Evolutionary conservation across 1,140 invertebrate species (phyloP).

Genomic region (Achroia grisella): DNA sequence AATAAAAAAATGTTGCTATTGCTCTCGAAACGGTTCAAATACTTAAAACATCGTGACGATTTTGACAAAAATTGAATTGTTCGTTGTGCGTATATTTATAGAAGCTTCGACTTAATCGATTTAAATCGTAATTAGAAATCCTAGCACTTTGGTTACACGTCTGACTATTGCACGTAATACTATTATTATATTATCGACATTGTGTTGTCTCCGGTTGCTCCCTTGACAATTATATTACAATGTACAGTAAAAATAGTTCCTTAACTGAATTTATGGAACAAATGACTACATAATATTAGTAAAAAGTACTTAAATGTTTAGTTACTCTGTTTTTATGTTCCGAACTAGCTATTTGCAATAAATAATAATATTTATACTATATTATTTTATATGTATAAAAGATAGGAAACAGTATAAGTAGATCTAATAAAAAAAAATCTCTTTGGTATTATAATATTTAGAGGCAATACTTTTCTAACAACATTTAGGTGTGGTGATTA

Average conservation of each 20-base stretch:
- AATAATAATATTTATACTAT: conserved; percentile 53
- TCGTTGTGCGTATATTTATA: conserved; percentile 50
- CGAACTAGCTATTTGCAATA: conserved; percentile 35
- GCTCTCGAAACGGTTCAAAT: conserved; percentile 16
- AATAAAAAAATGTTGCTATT: conserved; percentile 31
- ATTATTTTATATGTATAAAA: conserved; percentile 3
- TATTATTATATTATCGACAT: conserved; percentile 26
- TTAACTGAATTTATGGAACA: conserved; percentile 20
- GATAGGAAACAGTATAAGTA: conserved; percentile 54
- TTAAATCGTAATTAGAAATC: conserved; percentile 57
- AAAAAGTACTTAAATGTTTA: conserved; percentile 58
- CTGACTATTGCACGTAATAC: conserved; percentile 57
- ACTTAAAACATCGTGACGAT: conserved; percentile 32
- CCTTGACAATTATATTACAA: conserved; percentile 36
- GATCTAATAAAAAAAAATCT: conserved; percentile 48
- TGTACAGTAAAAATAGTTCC: conserved; percentile 29
- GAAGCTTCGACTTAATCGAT: conserved; percentile 62
- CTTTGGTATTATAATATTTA: conserved; percentile 54
- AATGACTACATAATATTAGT: conserved; percentile 23
- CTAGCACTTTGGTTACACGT: conserved; percentile 55
- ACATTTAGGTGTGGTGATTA: conserved; percentile 59
- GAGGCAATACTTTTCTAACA: conserved; percentile 68
- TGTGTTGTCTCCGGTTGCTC: conserved; percentile 49
- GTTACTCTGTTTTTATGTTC: conserved; percentile 28
- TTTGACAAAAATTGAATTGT: conserved; percentile 45